Evolutionary conservation across 2,113 vertebrate species (phyloP), one percentile per base, ranked within the genome.

Genomic region (Albula glossodonta): DNA sequence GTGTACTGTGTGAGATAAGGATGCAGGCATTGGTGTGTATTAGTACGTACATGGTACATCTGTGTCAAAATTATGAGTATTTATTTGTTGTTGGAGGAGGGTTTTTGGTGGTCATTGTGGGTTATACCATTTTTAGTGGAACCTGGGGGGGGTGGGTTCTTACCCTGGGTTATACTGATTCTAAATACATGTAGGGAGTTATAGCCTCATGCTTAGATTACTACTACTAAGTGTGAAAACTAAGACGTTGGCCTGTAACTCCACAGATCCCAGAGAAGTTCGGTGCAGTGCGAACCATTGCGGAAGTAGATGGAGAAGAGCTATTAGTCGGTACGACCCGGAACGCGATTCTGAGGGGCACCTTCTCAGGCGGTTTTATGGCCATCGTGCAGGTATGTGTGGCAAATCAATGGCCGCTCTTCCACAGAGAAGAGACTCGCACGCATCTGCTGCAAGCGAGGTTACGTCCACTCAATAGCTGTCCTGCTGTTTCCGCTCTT

Each of bases 321-420:
- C 89, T 98, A n/a, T 91, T 98, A 83, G 96, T 98, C 22, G 97
- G 97, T 13, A 98, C 97, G 0, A 97, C 97, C 0, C 95, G 96
- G 56, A 98, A 98, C 0, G 97, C 97, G 0, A 94, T 98, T 83
- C 94, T 99, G 7, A 93, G 95, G 88, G 97, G 97, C 22, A 94
- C 94, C 8, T 94, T 98, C 89, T 93, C 93, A 0, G 92, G 94
- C 0, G 97, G 97, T 51, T 98, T 98, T 85, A 93, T 95, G 80
- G 96, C 97, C 60, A 85, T 85, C 22, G 84, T 85, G 7, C 84
- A 85, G 84, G 84, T 85, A 85, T 17, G 78, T 13, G 6, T 56
- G n/a, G n/a, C 60, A 66, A 4, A 2, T 19, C 22, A 19, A 22
- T 66, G 60, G 60, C 60, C 3, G 15, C 60, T 2, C 17, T 3